These are phyloP conservation scores for Melieria crassipennis DNA, from an alignment of 2,888 invertebrate genomes.

Conservation along the genomic window DNA sequence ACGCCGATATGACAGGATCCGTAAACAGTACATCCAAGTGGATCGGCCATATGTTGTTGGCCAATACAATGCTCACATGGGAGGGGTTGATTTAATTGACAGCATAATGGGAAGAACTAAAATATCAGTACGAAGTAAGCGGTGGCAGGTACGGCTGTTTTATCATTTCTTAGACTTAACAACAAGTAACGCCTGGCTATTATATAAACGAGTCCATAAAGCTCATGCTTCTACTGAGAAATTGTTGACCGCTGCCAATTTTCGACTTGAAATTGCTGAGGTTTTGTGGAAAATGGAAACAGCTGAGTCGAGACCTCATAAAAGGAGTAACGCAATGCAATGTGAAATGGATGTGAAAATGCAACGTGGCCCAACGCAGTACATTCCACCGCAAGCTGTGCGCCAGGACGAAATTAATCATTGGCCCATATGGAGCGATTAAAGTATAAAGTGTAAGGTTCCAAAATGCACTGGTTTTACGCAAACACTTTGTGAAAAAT, in stretches of 20 bases:
- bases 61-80: not conserved
- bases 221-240: slow-evolving; percentile 20
- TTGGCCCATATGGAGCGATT: slow-evolving; percentile 9
- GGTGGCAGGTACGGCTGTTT: slow-evolving; percentile 53
- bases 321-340: slow-evolving; percentile 17
- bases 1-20: too few relatives aligned
- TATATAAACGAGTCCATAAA: slow-evolving; percentile 25
- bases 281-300: too few relatives aligned
- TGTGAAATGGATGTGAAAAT: slow-evolving; percentile 44
- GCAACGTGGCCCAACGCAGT: slow-evolving; percentile 32
- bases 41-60: slow-evolving; percentile 45
- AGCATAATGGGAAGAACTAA: slow-evolving; percentile 47
- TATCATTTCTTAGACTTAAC: slow-evolving; percentile 52
- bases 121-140: slow-evolving; percentile 41
- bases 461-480: slow-evolving; percentile 25
- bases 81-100: slow-evolving; percentile 49
- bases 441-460: slow-evolving; percentile 29
- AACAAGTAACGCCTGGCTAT: slow-evolving; percentile 51
- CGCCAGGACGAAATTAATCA: slow-evolving; percentile 34
- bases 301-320: slow-evolving; percentile 8
- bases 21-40: slow-evolving; percentile 44
- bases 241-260: slow-evolving; percentile 30
- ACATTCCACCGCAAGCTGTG: slow-evolving; percentile 29
- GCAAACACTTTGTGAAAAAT: too few relatives aligned
- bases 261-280: slow-evolving; percentile 34